Conservation (phyloP, 1,140 invertebrate species). For the Penaeus japonicus region DNA sequence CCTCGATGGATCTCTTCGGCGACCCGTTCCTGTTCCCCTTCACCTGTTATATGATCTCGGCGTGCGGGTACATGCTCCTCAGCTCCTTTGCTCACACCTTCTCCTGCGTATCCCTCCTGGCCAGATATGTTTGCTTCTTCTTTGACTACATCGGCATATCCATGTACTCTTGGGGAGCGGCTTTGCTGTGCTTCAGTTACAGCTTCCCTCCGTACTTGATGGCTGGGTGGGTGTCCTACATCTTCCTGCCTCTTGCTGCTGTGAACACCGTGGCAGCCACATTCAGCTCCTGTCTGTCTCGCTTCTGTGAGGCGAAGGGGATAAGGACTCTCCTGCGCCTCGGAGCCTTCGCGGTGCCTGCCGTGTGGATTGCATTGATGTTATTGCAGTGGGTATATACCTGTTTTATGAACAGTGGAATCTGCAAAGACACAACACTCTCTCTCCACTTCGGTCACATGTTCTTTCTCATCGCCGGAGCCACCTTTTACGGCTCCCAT, state of each 20-base stretch:
- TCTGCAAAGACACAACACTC: too few species aligned
- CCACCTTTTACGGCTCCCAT: too few species aligned
- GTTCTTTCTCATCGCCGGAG: too few species aligned
- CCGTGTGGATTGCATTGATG: too few species aligned
- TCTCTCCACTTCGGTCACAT: too few species aligned
- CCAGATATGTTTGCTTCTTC: slow-evolving; percentile 68
- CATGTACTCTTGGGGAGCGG: slow-evolving; percentile 65
- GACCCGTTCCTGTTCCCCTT: slow-evolving; percentile 65
- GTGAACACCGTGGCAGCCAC: slow-evolving; percentile 63
- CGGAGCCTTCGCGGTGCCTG: too few species aligned
- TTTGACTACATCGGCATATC: slow-evolving; percentile 67
- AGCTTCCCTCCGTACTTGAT: slow-evolving; percentile 63
- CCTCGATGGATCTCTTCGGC: slow-evolving; percentile 62
- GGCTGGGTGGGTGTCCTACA: slow-evolving; percentile 60
- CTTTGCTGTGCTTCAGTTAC: slow-evolving; percentile 66
- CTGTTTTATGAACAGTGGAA: too few species aligned
- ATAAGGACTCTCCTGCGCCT: too few species aligned
- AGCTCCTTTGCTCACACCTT: slow-evolving; percentile 67
- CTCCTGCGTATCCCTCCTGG: slow-evolving; percentile 65
- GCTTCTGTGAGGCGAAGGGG: slow-evolving; percentile 59
- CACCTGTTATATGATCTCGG: slow-evolving; percentile 64
- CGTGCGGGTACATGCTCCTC: slow-evolving; percentile 65
- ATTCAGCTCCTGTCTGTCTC: slow-evolving; percentile 64
- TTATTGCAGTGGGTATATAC: too few species aligned
- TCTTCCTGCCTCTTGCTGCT: slow-evolving; percentile 63